Percentiles rank a stretch among this genome's conserved stretches.
Evolutionary conservation across 37 sponge, comb jelly and placozoan species (phyloP).

Genomic region (Aplysina aerophoba): DNA sequence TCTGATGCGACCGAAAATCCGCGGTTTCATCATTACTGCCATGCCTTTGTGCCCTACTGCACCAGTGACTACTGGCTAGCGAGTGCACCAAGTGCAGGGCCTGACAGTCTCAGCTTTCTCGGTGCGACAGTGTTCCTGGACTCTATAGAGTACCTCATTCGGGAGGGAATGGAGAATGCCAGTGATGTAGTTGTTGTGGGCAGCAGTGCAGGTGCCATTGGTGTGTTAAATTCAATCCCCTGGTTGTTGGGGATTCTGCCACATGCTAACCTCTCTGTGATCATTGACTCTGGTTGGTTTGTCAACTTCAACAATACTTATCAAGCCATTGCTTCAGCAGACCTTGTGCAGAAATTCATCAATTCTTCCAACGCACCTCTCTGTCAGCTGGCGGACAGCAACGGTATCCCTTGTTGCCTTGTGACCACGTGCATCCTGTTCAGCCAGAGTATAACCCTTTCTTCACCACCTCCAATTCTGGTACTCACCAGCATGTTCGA

Average conservation of each 20-base stretch:
- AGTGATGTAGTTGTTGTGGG: conserved; percentile 63
- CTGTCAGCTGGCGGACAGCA: conserved; percentile 25
- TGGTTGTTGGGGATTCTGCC: conserved; percentile 20
- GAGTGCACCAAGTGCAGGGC: conserved; percentile 3
- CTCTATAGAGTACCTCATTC: conserved; percentile 42
- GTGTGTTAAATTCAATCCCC: conserved; percentile 54
- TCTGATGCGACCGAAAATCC: conserved; percentile 36
- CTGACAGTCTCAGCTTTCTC: conserved; percentile 47
- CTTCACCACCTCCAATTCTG: conserved; percentile 38
- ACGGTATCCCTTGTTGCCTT: conserved; percentile 69
- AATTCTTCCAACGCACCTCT: neutral
- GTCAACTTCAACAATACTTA: conserved; percentile 41
- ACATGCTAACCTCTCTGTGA: conserved; percentile 11
- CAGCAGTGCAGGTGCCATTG: conserved; percentile 70
- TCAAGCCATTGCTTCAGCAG: neutral
- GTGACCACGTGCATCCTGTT: conserved; percentile 60
- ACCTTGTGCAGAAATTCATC: neutral
- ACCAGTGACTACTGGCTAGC: conserved; percentile 73
- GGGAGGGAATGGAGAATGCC: conserved; percentile 29
- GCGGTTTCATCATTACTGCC: conserved; percentile 48
- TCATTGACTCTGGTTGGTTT: conserved; percentile 80
- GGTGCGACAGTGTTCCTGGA: conserved; percentile 55
- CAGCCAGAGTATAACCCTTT: neutral
- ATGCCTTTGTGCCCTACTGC: conserved; percentile 78
- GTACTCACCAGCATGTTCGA: conserved; percentile 68